These are phyloP conservation scores for Prolemur simus DNA, from an alignment of 2,113 vertebrate species.

Conservation along the genomic window DNA sequence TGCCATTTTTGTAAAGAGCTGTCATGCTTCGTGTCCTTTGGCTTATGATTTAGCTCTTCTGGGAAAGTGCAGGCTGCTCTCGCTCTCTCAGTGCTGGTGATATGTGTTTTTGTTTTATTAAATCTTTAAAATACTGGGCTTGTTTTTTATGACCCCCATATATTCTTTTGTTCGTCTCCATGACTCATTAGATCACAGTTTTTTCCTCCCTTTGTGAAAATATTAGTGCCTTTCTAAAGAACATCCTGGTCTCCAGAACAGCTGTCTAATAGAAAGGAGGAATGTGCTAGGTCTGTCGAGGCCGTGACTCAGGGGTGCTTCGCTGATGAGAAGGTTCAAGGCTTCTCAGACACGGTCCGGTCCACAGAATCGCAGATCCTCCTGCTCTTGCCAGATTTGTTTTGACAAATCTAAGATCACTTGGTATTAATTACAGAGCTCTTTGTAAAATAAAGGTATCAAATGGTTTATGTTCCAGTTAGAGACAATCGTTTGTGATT, in stretches of 20 bases:
- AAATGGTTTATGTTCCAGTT: background rate
- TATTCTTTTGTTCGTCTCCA: slow-evolving; percentile 76
- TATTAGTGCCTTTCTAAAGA: slow-evolving; percentile 44
- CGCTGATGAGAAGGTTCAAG: no score
- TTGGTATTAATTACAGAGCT: background rate
- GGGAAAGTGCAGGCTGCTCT: slow-evolving; percentile 44
- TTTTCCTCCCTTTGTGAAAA: slow-evolving; percentile 48
- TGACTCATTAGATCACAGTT: slow-evolving; percentile 8
- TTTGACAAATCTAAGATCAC: slow-evolving; percentile 9
- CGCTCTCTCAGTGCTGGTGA: background rate
- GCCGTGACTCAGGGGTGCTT: background rate
- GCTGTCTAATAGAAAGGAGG: background rate
- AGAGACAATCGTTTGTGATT: background rate
- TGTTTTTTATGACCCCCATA: slow-evolving; percentile 66
- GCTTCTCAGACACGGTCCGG: background rate
- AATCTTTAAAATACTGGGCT: slow-evolving; percentile 72
- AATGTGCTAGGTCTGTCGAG: background rate
- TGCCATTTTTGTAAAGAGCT: slow-evolving; percentile 24
- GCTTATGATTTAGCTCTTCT: slow-evolving; percentile 66
- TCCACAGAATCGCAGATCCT: background rate
- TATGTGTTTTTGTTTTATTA: slow-evolving; percentile 74
- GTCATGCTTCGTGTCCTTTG: slow-evolving; percentile 45
- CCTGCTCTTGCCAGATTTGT: background rate
- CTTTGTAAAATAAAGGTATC: background rate
- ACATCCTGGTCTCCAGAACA: background rate